Conservation (phyloP, 1,140 invertebrate genomes). For the Nasonia giraulti region DNA sequence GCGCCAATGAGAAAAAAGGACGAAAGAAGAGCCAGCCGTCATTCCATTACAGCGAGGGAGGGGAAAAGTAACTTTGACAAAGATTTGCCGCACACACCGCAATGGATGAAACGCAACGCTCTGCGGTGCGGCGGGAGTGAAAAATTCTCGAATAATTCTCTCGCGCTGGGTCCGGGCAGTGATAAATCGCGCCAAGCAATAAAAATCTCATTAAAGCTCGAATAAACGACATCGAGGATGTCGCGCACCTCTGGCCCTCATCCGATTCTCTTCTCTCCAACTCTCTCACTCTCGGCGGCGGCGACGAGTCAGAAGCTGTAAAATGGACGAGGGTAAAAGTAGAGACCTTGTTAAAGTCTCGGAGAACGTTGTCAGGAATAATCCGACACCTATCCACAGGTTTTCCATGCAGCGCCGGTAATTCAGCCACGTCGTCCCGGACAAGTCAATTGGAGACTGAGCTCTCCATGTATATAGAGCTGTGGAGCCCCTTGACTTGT, state of each 20-base stretch:
- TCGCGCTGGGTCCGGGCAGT: background rate
- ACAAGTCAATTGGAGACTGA: conserved; percentile 34
- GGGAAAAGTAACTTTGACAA: conserved; percentile 42
- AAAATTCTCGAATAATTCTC: conserved; percentile 54
- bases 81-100: conserved; percentile 38
- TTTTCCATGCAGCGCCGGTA: conserved; percentile 26
- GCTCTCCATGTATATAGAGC: background rate
- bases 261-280: background rate
- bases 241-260: background rate
- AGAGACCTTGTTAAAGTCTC: conserved; percentile 45
- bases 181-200: conserved; percentile 52
- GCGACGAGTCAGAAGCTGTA: conserved; percentile 30
- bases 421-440: conserved; percentile 4
- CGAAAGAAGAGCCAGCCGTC: background rate
- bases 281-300: too few species aligned
- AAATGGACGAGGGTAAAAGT: conserved; percentile 48
- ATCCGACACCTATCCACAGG: conserved; percentile 43
- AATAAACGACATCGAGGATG: conserved; percentile 51
- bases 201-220: conserved; percentile 54
- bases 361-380: conserved; percentile 41
- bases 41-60: conserved; percentile 17
- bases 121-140: background rate
- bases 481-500: background rate
- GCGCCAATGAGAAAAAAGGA: background rate
- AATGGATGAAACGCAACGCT: conserved; percentile 36